phyloP scores from a whole-genome alignment of 2,113 vertebrate species.

The Mungos mungo region DNA sequence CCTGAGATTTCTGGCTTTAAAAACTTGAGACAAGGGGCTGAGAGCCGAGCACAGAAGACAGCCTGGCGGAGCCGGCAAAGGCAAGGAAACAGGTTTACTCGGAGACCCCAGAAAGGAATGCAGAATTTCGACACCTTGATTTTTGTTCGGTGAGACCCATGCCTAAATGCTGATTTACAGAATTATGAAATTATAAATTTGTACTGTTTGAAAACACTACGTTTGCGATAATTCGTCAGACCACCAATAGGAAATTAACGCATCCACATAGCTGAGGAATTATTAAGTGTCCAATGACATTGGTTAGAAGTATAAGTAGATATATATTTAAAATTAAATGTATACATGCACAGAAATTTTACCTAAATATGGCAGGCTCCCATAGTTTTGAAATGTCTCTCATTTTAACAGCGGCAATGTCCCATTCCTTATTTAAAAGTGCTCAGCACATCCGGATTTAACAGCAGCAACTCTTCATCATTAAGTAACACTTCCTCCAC shows the following conservation, averaged over 20 bases:
- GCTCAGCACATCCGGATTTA: neutral
- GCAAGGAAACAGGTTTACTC: neutral
- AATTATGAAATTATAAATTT: neutral
- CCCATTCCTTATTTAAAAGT: neutral
- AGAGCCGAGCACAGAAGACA: neutral
- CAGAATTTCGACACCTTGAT: neutral
- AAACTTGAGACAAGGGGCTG: fast-evolving
- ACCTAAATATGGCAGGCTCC: neutral
- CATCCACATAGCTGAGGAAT: neutral
- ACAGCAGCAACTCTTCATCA: neutral
- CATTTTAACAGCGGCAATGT: neutral
- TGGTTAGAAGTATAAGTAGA: neutral
- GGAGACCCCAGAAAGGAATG: neutral
- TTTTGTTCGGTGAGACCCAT: neutral
- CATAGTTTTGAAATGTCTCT: neutral
- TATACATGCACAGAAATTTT: neutral
- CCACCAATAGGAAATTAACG: neutral
- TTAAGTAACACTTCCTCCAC: neutral
- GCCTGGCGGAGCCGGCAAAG: neutral
- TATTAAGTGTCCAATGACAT: neutral
- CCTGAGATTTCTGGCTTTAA: neutral
- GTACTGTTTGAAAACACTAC: neutral
- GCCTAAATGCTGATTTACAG: neutral
- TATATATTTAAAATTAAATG: neutral
- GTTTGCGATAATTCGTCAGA: neutral